Conservation (phyloP, 2,888 invertebrate species). For the Chrysolina oricalcia region DNA sequence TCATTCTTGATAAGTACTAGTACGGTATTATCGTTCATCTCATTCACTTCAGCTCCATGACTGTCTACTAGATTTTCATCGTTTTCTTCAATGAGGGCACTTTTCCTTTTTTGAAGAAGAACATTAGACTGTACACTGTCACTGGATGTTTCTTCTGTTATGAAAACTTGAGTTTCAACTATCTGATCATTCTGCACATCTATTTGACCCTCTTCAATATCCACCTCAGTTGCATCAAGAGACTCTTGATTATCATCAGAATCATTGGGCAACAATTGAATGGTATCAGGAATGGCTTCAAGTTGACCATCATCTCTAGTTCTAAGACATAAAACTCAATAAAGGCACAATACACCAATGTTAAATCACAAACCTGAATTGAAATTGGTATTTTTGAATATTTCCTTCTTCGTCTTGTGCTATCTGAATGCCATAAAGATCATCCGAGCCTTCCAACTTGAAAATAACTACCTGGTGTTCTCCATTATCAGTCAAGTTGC, state of each 20-base stretch:
- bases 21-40: background rate
- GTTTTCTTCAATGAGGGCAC: background rate
- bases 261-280: slow-evolving; percentile 62
- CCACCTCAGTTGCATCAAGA: slow-evolving; percentile 32
- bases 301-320: slow-evolving; percentile 68
- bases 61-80: background rate
- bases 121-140: background rate
- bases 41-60: background rate
- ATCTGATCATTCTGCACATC: background rate
- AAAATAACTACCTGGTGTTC: slow-evolving; percentile 65
- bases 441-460: slow-evolving; percentile 67
- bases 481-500: slow-evolving; percentile 30
- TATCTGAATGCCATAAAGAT: slow-evolving; percentile 68
- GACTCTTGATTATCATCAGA: slow-evolving; percentile 15
- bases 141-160: slow-evolving; percentile 20
- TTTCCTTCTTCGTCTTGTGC: slow-evolving; percentile 69
- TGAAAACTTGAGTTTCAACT: slow-evolving; percentile 1
- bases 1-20: slow-evolving; percentile 11
- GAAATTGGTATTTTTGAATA: slow-evolving; percentile 69
- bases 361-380: slow-evolving; percentile 63
- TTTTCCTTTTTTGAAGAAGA: background rate
- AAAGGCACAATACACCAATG: background rate
- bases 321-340: slow-evolving; percentile 57
- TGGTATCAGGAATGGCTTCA: slow-evolving; percentile 68
- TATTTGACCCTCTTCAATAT: slow-evolving; percentile 21